Conservation (phyloP, 2,113 vertebrate genomes). For the Prionailurus viverrinus region DNA sequence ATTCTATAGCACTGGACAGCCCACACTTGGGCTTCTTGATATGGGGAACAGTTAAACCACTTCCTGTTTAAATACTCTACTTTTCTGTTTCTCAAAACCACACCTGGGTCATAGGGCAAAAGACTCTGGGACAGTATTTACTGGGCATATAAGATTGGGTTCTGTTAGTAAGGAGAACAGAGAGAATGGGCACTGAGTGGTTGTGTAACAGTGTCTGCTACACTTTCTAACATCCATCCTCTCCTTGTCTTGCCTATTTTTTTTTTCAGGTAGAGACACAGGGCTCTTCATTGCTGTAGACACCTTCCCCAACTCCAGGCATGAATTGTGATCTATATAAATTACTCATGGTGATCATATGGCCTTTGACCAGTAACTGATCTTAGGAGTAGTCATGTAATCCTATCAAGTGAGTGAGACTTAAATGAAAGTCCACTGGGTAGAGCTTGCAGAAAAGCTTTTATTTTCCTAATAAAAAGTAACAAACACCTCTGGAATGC, state of each 20-base stretch:
- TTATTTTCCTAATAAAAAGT: slow-evolving; percentile 1
- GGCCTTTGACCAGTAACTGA: not conserved
- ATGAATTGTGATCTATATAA: not conserved
- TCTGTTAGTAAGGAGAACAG: not conserved
- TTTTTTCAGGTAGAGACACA: not conserved
- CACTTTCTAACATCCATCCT: not conserved
- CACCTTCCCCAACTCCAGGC: not conserved
- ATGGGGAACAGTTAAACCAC: not conserved
- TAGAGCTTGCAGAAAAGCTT: not conserved
- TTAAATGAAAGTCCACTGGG: not conserved
- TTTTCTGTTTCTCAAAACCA: not conserved
- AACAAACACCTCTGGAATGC: not conserved
- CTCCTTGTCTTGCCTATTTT: not conserved
- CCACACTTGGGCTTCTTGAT: not conserved
- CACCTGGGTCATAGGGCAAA: not conserved
- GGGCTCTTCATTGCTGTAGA: not conserved
- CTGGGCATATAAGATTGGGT: not conserved
- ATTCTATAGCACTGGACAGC: not conserved
- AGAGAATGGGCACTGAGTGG: not conserved
- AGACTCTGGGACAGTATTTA: not conserved
- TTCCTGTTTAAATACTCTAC: not conserved
- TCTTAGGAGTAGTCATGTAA: not conserved
- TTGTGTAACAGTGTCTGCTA: not conserved
- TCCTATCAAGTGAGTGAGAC: not conserved
- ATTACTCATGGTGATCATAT: not conserved